Conservation (phyloP, 1,140 invertebrate species). For the Drosophila navojoa region DNA sequence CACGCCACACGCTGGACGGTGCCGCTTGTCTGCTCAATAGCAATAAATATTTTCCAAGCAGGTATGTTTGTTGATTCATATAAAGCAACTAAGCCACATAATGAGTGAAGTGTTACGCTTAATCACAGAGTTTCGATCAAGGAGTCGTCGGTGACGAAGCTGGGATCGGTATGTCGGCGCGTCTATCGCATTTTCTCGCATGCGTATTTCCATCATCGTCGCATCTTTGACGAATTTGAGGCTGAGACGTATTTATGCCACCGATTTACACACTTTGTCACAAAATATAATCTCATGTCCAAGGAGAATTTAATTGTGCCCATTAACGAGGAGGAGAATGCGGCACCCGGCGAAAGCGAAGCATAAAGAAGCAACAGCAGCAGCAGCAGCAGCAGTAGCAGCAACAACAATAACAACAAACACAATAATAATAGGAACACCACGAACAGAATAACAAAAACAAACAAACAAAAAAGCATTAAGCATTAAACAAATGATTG, state of each 20-base stretch:
- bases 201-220: slow-evolving; percentile 98
- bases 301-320: slow-evolving; percentile 99
- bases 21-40: slow-evolving; percentile 99
- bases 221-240: slow-evolving; percentile 99
- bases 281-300: slow-evolving; percentile 99
- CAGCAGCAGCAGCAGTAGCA: not conserved
- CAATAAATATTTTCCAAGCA: slow-evolving; percentile 99
- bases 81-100: slow-evolving; percentile 39
- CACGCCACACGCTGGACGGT: slow-evolving; percentile 99
- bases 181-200: slow-evolving; percentile 99
- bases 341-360: slow-evolving; percentile 89
- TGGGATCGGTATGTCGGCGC: slow-evolving; percentile 98
- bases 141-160: slow-evolving; percentile 98
- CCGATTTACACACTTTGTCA: slow-evolving; percentile 98
- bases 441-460: slow-evolving; percentile 25
- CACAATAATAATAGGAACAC: slow-evolving; percentile 29
- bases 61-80: slow-evolving; percentile 85
- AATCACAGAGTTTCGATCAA: slow-evolving; percentile 97
- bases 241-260: slow-evolving; percentile 97
- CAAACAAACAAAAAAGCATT: slow-evolving; percentile 30
- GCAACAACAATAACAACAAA: slow-evolving; percentile 11
- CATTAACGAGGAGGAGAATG: slow-evolving; percentile 86
- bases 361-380: slow-evolving; percentile 51
- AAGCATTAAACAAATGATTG: slow-evolving; percentile 44
- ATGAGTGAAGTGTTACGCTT: slow-evolving; percentile 42